phyloP scores from a whole-genome alignment of 2,113 vertebrate species.

The Halcyon senegalensis region DNA sequence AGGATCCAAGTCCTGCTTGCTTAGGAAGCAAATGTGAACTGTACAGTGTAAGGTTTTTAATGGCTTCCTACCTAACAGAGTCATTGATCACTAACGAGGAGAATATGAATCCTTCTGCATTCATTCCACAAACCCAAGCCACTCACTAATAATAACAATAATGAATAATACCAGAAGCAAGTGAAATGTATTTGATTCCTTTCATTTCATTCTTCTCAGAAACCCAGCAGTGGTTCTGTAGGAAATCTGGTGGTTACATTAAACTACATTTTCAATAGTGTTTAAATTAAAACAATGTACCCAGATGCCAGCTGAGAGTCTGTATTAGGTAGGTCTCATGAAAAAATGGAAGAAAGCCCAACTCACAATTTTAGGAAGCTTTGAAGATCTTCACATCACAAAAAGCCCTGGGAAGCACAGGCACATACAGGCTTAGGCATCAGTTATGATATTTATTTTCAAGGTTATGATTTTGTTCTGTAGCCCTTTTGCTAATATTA shows the following conservation, averaged over 20 bases:
- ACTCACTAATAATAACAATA: not conserved
- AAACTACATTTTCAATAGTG: not conserved
- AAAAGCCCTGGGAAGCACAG: fast-evolving
- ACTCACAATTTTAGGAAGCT: not conserved
- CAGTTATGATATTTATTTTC: not conserved
- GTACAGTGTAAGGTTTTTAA: not conserved
- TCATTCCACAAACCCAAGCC: not conserved
- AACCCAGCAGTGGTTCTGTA: not conserved
- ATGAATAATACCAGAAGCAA: not conserved
- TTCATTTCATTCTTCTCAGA: not conserved
- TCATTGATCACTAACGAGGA: not conserved
- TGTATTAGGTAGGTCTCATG: not conserved
- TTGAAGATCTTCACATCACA: not conserved
- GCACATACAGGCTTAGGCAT: not conserved
- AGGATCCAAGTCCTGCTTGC: not conserved
- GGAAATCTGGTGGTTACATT: not conserved
- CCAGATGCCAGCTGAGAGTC: conserved; percentile 7
- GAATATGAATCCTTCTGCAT: not conserved
- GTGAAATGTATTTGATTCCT: not conserved
- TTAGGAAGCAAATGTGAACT: not conserved
- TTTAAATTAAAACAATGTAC: not conserved
- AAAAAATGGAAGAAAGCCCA: conserved; percentile 48
- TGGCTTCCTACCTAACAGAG: not conserved
- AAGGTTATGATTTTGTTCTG: not conserved
- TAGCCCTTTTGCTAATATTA: not conserved